A percentile compares a stretch with the other conserved stretches of the same genome.
Evolutionary conservation across 2,113 vertebrate species (phyloP).

Genomic region (Suncus etruscus): DNA sequence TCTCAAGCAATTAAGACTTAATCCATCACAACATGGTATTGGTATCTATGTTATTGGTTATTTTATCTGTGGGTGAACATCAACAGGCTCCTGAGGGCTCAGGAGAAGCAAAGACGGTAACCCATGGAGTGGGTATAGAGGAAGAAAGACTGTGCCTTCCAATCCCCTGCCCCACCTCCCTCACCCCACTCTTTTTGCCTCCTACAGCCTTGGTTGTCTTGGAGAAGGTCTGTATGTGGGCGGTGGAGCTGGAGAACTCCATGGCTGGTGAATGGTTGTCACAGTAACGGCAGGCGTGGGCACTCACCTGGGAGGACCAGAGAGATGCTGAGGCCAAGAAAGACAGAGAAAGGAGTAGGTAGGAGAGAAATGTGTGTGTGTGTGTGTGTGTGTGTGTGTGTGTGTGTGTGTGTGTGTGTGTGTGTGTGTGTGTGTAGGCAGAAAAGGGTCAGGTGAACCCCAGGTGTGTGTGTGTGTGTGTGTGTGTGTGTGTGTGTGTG

Average conservation of each 20-base stretch:
- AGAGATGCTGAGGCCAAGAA: constrained; percentile 26
- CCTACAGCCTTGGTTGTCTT: constrained; percentile 72
- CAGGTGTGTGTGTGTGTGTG: neutral
- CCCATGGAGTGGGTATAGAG: neutral
- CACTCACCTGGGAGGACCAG: constrained; percentile 71
- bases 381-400: neutral
- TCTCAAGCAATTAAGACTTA: constrained; percentile 39
- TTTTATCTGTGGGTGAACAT: constrained; percentile 45
- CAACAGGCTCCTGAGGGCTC: neutral
- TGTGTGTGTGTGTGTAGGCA: too few species aligned
- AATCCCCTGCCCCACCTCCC: neutral
- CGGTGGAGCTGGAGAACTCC: constrained; percentile 69
- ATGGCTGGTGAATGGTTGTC: constrained; percentile 69
- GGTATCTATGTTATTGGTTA: neutral
- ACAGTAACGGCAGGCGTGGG: constrained; percentile 72
- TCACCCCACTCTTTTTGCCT: constrained; percentile 65
- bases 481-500: neutral
- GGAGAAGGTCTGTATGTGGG: constrained; percentile 71
- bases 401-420: neutral
- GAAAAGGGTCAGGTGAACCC: too few species aligned
- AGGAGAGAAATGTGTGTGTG: neutral
- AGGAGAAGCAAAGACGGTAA: neutral
- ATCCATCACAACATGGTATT: neutral
- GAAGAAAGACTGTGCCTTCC: constrained; percentile 1
- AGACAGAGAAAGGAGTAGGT: constrained; percentile 28